phyloP scores from a whole-genome alignment of 2,797 vertebrate genomes.

The Melanotaenia boesemani region DNA sequence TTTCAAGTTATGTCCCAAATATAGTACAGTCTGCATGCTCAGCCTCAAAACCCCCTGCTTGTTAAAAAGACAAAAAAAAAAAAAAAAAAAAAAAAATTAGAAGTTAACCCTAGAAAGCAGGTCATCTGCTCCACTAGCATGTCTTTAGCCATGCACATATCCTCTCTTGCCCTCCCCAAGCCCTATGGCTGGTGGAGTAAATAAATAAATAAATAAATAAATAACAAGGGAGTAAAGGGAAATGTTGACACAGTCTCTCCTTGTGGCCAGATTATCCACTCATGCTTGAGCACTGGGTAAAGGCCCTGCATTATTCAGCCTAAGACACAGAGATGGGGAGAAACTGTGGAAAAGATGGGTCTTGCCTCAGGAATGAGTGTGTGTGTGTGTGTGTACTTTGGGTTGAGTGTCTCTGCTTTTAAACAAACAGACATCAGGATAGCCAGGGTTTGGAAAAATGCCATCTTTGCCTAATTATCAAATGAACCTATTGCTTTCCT shows the following conservation, averaged over 20 bases:
- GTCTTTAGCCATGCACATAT: constrained; percentile 52
- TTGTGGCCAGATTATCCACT: constrained; percentile 85
- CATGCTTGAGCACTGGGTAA: constrained; percentile 79
- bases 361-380: constrained; percentile 52
- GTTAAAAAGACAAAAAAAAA: not conserved
- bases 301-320: constrained; percentile 83
- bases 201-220: constrained; percentile 80
- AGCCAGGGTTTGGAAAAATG: constrained; percentile 35
- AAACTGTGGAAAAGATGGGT: constrained; percentile 54
- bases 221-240: constrained; percentile 77
- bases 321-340: constrained; percentile 62
- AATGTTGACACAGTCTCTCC: constrained; percentile 81
- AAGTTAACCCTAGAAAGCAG: constrained; percentile 38
- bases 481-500: constrained; percentile 59
- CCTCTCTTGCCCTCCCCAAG: constrained; percentile 46
- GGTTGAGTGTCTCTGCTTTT: constrained; percentile 51
- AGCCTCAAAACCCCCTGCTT: constrained; percentile 11
- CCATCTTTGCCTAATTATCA: constrained; percentile 71
- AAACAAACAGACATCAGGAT: constrained; percentile 42
- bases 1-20: not conserved
- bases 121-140: constrained; percentile 43
- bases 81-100: not conserved
- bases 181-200: constrained; percentile 62
- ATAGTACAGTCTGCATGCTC: constrained; percentile 1
- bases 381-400: constrained; percentile 17